Percentiles rank a stretch among this genome's conserved stretches.
Conservation (phyloP, 2,888 invertebrate species). For the Sisyra nigra region DNA sequence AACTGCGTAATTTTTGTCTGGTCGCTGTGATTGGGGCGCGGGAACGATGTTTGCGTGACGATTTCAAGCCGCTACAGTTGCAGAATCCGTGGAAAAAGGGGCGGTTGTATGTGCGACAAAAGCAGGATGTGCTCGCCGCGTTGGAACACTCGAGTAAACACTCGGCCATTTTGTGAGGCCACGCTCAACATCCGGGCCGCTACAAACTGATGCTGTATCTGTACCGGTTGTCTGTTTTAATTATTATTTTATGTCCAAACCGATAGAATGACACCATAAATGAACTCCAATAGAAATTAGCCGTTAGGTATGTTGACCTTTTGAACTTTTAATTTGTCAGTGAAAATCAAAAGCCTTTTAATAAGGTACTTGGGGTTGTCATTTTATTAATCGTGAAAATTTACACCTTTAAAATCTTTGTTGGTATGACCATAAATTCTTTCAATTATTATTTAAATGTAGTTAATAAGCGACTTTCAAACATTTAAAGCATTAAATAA, state of each 20-base stretch:
- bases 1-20: slow-evolving; percentile 77
- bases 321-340: too few species aligned
- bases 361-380: too few species aligned
- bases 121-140: slow-evolving; percentile 77
- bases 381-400: too few species aligned
- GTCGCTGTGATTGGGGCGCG: slow-evolving; percentile 92
- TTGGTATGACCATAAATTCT: too few species aligned
- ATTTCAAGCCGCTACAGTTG: slow-evolving; percentile 81
- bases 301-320: too few species aligned
- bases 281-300: too few species aligned
- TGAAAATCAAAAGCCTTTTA: too few species aligned
- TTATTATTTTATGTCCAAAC: neutral
- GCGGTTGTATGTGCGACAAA: slow-evolving; percentile 78
- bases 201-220: slow-evolving; percentile 7
- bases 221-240: slow-evolving; percentile 1
- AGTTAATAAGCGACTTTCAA: too few species aligned
- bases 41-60: slow-evolving; percentile 84
- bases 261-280: too few species aligned
- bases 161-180: slow-evolving; percentile 40
- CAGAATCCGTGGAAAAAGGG: slow-evolving; percentile 96
- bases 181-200: slow-evolving; percentile 1
- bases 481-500: too few species aligned
- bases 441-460: too few species aligned
- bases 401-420: too few species aligned
- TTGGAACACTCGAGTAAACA: slow-evolving; percentile 77